phyloP scores from a whole-genome alignment of 2,888 invertebrate genomes.

The Drosophila prolongata region DNA sequence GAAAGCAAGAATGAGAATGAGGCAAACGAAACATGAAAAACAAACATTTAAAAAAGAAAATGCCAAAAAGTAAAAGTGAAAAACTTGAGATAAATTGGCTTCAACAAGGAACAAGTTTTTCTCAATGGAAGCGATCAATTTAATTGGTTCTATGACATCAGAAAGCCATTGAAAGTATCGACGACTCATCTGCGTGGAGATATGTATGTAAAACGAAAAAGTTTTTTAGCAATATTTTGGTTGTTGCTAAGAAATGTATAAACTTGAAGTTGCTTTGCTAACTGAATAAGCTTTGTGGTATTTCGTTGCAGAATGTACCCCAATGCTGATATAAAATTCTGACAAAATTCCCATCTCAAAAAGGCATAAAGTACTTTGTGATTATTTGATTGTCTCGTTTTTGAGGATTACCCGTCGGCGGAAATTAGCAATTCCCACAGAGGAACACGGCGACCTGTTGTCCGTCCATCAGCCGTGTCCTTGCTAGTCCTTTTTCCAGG shows the following conservation, averaged over 20 bases:
- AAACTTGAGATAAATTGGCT: slow-evolving; percentile 30
- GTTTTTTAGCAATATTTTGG: background rate
- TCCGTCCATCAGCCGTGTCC: background rate
- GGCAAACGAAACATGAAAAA: slow-evolving; percentile 1
- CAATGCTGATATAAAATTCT: background rate
- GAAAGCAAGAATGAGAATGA: background rate
- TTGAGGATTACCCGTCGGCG: background rate
- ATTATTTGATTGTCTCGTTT: slow-evolving; percentile 4
- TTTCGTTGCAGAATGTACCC: background rate
- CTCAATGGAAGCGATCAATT: slow-evolving; percentile 16
- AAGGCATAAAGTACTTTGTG: background rate
- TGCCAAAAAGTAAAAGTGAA: slow-evolving; percentile 1
- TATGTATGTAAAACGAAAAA: background rate
- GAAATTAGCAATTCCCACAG: slow-evolving; percentile 7
- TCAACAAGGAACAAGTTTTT: slow-evolving; percentile 10
- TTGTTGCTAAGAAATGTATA: too few relatives aligned
- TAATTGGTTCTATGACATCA: slow-evolving; percentile 14
- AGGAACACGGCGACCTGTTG: slow-evolving; percentile 23
- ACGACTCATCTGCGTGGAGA: background rate
- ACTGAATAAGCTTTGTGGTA: too few relatives aligned
- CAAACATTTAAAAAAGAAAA: slow-evolving; percentile 6
- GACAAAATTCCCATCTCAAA: background rate
- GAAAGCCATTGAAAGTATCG: background rate
- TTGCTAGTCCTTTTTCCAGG: background rate
- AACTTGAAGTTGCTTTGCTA: too few relatives aligned